phyloP scores from a whole-genome alignment of 2,113 vertebrate genomes.

The Herpetotheres cachinnans region DNA sequence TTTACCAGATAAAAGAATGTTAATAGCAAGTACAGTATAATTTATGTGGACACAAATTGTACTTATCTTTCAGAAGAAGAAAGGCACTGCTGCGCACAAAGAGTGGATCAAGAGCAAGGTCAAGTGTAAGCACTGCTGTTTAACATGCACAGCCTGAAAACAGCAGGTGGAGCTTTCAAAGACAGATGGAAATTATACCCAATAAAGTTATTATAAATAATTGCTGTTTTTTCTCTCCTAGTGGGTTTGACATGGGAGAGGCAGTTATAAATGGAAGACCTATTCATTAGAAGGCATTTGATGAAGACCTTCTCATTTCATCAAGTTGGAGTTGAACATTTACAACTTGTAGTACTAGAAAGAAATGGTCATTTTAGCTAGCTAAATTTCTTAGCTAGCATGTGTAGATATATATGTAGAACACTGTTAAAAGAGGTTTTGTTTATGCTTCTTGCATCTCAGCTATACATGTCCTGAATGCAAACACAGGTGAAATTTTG shows the following conservation, averaged over 20 bases:
- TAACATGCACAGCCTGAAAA: constrained; percentile 61
- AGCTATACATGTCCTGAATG: neutral
- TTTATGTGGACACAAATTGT: constrained; percentile 72
- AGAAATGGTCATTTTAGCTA: neutral
- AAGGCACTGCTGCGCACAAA: constrained; percentile 62
- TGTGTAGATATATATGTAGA: neutral
- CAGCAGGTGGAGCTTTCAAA: constrained; percentile 66
- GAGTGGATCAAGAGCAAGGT: constrained; percentile 67
- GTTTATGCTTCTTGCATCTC: neutral
- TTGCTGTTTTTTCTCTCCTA: constrained; percentile 58
- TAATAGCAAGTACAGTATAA: constrained; percentile 75
- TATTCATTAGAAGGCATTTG: constrained; percentile 50
- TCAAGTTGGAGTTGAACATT: neutral
- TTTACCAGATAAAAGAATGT: constrained; percentile 75
- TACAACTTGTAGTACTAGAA: neutral
- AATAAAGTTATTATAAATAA: constrained; percentile 78
- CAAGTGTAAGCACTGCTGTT: constrained; percentile 65
- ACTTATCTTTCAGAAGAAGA: constrained; percentile 68
- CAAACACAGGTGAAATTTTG: neutral
- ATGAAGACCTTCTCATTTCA: neutral
- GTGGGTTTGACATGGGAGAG: constrained; percentile 28
- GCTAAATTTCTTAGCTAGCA: neutral
- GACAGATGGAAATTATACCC: constrained; percentile 70
- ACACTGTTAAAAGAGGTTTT: neutral
- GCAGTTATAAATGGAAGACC: constrained; percentile 48